These are phyloP conservation scores for Thalpophila matura DNA, from an alignment of 2,888 invertebrate genomes.

Conservation along the genomic window DNA sequence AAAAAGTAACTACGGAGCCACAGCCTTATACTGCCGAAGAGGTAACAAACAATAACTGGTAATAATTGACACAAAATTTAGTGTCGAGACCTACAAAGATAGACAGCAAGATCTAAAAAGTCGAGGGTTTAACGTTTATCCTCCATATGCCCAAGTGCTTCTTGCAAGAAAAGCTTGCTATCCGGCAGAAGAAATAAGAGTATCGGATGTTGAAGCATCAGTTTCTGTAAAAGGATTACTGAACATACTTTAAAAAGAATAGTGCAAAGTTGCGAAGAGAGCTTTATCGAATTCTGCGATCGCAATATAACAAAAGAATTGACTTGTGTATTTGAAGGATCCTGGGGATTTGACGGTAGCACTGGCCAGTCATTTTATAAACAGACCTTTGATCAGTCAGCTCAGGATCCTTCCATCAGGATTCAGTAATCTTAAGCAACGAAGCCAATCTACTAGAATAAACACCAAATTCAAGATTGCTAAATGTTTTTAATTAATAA, in stretches of 20 bases:
- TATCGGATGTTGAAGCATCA: slow-evolving; percentile 9
- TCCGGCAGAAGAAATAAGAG: slow-evolving; percentile 5
- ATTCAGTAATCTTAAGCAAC: too few relatives aligned
- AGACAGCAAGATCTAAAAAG: not conserved
- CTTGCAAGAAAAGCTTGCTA: slow-evolving; percentile 10
- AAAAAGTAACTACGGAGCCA: not conserved
- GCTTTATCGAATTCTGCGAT: too few relatives aligned
- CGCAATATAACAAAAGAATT: too few relatives aligned
- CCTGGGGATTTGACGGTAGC: too few relatives aligned
- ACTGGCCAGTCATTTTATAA: too few relatives aligned
- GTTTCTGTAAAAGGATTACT: slow-evolving; percentile 6
- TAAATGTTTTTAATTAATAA: too few relatives aligned
- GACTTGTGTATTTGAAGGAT: too few relatives aligned
- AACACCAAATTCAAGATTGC: too few relatives aligned
- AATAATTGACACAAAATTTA: slow-evolving; percentile 8
- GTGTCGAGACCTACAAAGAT: slow-evolving; percentile 1
- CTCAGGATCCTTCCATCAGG: too few relatives aligned
- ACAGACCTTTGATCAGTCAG: too few relatives aligned
- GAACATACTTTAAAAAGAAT: not conserved
- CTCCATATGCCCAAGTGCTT: slow-evolving; percentile 4
- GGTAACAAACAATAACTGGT: slow-evolving; percentile 3
- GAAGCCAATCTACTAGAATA: too few relatives aligned
- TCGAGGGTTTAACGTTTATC: slow-evolving; percentile 5
- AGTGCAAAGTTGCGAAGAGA: too few relatives aligned
- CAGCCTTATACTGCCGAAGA: slow-evolving; percentile 6